These are phyloP conservation scores for Cydia pomonella DNA, from an alignment of 1,140 invertebrate species.

Conservation along the genomic window DNA sequence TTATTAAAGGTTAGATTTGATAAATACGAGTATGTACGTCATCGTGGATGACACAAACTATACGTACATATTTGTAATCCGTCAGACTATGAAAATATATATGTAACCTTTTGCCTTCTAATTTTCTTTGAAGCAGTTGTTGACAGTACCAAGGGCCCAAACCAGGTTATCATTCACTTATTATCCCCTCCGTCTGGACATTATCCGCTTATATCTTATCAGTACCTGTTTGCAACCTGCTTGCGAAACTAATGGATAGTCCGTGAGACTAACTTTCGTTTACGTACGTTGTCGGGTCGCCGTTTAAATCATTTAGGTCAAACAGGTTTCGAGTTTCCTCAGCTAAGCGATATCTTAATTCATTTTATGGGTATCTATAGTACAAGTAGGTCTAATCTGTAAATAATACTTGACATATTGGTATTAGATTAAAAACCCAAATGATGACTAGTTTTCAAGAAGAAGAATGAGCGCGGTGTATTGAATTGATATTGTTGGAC, in stretches of 20 bases:
- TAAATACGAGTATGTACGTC: too few species aligned
- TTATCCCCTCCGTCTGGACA: background rate
- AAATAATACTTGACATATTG: too few species aligned
- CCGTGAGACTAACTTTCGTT: constrained; percentile 7
- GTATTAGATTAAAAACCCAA: too few species aligned
- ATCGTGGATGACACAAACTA: too few species aligned
- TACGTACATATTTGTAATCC: too few species aligned
- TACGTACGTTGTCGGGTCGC: background rate
- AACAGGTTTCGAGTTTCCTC: background rate
- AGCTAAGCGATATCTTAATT: background rate
- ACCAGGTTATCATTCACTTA: too few species aligned
- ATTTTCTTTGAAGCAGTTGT: background rate
- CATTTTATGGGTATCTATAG: background rate
- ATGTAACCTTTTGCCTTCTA: background rate
- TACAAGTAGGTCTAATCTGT: too few species aligned
- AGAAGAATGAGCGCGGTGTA: too few species aligned
- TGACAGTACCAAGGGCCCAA: background rate
- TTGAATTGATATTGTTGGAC: too few species aligned
- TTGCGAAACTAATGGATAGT: constrained; percentile 29
- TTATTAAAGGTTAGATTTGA: too few species aligned
- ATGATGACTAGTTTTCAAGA: too few species aligned
- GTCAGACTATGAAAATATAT: too few species aligned
- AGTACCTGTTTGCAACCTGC: constrained; percentile 20
- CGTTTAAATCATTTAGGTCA: constrained; percentile 2
- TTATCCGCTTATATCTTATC: constrained; percentile 29